Evolutionary conservation across 1,140 invertebrate genomes (phyloP), one percentile per base, ranked within the genome.

Genomic region (Panagrolaimus sp.): DNA sequence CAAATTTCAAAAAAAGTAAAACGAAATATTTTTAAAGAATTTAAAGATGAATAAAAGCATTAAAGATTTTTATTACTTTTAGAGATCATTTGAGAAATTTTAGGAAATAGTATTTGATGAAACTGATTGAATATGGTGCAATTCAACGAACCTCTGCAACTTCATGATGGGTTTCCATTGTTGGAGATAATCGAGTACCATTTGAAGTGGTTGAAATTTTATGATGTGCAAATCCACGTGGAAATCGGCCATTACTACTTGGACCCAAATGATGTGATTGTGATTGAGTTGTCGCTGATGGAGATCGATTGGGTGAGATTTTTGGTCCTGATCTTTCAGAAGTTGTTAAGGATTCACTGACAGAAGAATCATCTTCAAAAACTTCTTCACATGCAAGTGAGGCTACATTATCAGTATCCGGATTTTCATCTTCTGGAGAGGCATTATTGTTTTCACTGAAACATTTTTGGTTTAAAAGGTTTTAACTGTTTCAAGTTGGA

Each of bases 371-470:
- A 17, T 83, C 80, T 32, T 83, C 79, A 65, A 81, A 81, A 15
- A 81, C 79, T 72, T 81, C 79, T 71, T 82, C 79, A 44, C 80
- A 80, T 12, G 79, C 79, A 45, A 81, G 62, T 6, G 52, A 46
- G n/a, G 68, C 69, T 7, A 74, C 21, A 17, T 67, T 78, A 21
- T 73, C 75, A 14, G 21, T 63, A 7, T 38, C 32, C 2, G 32
- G 32, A 7, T 38, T 38, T 17, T 15, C 26, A 44, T 14, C 44
- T 32, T 46, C 55, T 43, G 63, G 58, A 26, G 71, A 45, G 47
- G 38, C 67, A 28, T 47, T 43, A 15, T 45, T 58, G 12, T 43
- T 32, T 71, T 67, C 43, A 12, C 28, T 24, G 14, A 21, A 43
- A 52, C 15, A 38, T 38, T 38, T n/a, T n/a, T n/a, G n/a, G n/a